phyloP scores from a whole-genome alignment of 2,888 invertebrate species.

The Drosophila borealis region DNA sequence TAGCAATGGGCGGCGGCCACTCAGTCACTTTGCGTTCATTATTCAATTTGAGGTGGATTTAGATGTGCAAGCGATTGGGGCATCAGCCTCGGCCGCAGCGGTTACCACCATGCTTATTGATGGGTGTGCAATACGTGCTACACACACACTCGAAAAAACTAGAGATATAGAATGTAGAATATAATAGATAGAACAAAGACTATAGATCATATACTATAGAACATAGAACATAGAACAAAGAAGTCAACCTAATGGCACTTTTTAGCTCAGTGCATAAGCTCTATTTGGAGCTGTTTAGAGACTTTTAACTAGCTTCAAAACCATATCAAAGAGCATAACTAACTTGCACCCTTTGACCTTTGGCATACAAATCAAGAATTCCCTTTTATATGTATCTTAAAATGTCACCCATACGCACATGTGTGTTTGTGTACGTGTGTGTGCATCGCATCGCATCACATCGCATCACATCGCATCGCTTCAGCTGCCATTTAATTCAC shows the following conservation, averaged over 20 bases:
- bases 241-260: neutral
- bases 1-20: constrained; percentile 56
- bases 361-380: constrained; percentile 55
- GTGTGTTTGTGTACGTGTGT: neutral
- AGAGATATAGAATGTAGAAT: neutral
- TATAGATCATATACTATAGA: neutral
- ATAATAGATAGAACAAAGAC: neutral
- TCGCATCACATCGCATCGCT: constrained; percentile 2
- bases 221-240: constrained; percentile 1
- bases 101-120: constrained; percentile 39
- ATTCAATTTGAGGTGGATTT: constrained; percentile 75
- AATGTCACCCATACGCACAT: constrained; percentile 34
- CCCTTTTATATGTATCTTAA: constrained; percentile 33
- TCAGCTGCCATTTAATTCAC: constrained; percentile 38
- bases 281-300: constrained; percentile 35
- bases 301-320: neutral
- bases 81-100: constrained; percentile 23
- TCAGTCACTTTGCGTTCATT: constrained; percentile 76
- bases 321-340: constrained; percentile 40
- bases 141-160: neutral
- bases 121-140: constrained; percentile 18
- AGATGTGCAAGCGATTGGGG: constrained; percentile 67
- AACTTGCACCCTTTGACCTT: constrained; percentile 38
- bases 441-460: neutral
- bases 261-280: neutral